Evolutionary conservation across 1,140 invertebrate genomes (phyloP).

Genomic region (Eriocheir sinensis): DNA sequence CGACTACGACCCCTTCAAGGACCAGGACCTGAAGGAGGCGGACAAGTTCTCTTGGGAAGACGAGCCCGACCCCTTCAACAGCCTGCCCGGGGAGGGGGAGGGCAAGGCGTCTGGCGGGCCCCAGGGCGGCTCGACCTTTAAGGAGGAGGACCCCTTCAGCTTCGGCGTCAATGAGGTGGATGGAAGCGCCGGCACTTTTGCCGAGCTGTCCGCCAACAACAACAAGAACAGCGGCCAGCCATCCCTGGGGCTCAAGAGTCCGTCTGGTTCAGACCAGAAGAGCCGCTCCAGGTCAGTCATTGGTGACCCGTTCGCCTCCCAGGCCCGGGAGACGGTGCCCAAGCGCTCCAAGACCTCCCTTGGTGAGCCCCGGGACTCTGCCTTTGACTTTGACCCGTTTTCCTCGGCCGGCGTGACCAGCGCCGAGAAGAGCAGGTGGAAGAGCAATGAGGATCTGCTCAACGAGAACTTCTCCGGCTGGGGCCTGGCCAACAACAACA

Average conservation of each 20-base stretch:
- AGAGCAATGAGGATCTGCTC: constrained; percentile 78
- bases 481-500: constrained; percentile 59
- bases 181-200: constrained; percentile 58
- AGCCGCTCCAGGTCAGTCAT: constrained; percentile 77
- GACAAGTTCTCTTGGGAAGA: constrained; percentile 79
- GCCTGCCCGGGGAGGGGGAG: constrained; percentile 53
- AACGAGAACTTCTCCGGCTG: constrained; percentile 75
- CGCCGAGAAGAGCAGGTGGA: constrained; percentile 70
- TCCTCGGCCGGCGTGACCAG: constrained; percentile 70
- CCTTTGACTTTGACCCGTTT: constrained; percentile 78
- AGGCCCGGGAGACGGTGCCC: constrained; percentile 60
- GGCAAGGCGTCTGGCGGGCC: constrained; percentile 45
- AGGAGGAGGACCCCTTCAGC: constrained; percentile 75
- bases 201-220: constrained; percentile 42
- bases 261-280: constrained; percentile 46
- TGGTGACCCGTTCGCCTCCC: constrained; percentile 72
- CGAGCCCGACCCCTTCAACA: constrained; percentile 76
- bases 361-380: constrained; percentile 62
- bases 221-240: neutral
- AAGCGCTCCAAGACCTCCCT: constrained; percentile 77
- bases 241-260: constrained; percentile 50
- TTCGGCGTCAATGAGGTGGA: constrained; percentile 68
- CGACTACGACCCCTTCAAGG: constrained; percentile 79
- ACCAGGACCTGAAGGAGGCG: constrained; percentile 76
- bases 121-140: constrained; percentile 51